Evolutionary conservation across 2,797 vertebrate species (phyloP), one percentile per base, ranked within the genome.

Genomic region (Urocyon cinereoargenteus): DNA sequence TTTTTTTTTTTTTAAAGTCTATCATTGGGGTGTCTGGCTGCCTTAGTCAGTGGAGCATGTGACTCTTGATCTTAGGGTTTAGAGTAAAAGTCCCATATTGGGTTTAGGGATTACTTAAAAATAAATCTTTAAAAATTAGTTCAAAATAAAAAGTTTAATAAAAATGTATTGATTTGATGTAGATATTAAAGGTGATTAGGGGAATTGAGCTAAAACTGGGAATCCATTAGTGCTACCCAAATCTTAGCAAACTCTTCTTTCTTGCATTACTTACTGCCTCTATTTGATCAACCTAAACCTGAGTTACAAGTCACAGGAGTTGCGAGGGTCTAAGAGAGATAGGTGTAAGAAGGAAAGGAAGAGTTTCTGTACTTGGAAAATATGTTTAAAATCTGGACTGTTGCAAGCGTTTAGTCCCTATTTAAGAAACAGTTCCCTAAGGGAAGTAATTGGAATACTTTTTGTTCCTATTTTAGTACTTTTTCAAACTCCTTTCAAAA

Each of bases 81-180:
- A 26, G 61, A 62, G 26, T 28, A 26, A 24, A 62, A 12, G 61
- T 12, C 26, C 61, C 61, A 62, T 62, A 13, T 62, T 62, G 61
- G 26, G 26, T 62, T 11, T 62, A 61, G 61, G 14, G 61, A 62
- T 62, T 62, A 62, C 61, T 62, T 62, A 62, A 26, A 45, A 45
- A 40, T 40, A 62, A 22, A 26, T 62, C 59, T 59, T 59, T 62
- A 28, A 62, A 86, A 68, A 86, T 66, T 34, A 36, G 36, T 78
- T 93, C 34, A 77, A 45, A 91, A n/a, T 96, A 92, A 93, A 68
- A 91, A 70, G 31, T 61, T 62, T 87, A 79, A 51, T 95, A 72
- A 64, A 90, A 90, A 51, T 21, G 5, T 85, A 16, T 86, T 96
- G 16, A 55, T 31, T 57, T 85, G 19, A 70, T 64, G 21, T 89